Percentiles rank a stretch among this genome's conserved stretches.
These are phyloP conservation scores for Zaprionus obscuricornis DNA, from an alignment of 2,888 invertebrate species.

Conservation along the genomic window DNA sequence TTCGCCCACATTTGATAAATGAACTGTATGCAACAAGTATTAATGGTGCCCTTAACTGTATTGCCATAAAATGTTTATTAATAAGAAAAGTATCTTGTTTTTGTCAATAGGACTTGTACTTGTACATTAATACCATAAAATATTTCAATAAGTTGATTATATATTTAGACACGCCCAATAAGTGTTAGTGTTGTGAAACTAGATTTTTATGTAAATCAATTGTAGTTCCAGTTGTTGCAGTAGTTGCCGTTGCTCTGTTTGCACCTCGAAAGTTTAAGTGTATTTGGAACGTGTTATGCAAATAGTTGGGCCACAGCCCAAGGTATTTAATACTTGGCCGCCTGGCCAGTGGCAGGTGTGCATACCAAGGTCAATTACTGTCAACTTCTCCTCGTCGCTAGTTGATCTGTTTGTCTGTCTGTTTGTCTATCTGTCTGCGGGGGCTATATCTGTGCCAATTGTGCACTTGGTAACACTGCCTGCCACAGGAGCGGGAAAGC, in stretches of 20 bases:
- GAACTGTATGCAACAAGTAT: too few relatives aligned
- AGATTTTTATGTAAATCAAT: constrained; percentile 60
- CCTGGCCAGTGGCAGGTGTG: constrained; percentile 30
- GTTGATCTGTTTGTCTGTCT: too few relatives aligned
- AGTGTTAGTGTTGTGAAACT: constrained; percentile 23
- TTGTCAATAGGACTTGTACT: not conserved
- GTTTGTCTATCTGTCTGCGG: too few relatives aligned
- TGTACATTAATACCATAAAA: constrained; percentile 9
- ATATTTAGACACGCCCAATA: constrained; percentile 34
- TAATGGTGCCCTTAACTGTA: not conserved
- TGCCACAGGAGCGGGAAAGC: too few relatives aligned
- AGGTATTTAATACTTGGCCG: constrained; percentile 26
- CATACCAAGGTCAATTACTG: too few relatives aligned
- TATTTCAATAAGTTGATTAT: constrained; percentile 10
- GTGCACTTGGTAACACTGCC: too few relatives aligned
- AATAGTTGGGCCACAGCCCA: constrained; percentile 33
- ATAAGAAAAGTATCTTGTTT: constrained; percentile 3
- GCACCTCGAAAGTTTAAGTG: constrained; percentile 3
- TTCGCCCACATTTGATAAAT: not conserved
- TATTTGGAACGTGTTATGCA: constrained; percentile 58
- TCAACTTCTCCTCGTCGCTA: too few relatives aligned
- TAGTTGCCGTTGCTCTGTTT: constrained; percentile 26
- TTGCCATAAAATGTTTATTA: not conserved
- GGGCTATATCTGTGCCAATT: too few relatives aligned
- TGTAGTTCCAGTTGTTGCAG: constrained; percentile 39